Conservation (phyloP, 2,113 vertebrate species). For the Suricata suricatta region DNA sequence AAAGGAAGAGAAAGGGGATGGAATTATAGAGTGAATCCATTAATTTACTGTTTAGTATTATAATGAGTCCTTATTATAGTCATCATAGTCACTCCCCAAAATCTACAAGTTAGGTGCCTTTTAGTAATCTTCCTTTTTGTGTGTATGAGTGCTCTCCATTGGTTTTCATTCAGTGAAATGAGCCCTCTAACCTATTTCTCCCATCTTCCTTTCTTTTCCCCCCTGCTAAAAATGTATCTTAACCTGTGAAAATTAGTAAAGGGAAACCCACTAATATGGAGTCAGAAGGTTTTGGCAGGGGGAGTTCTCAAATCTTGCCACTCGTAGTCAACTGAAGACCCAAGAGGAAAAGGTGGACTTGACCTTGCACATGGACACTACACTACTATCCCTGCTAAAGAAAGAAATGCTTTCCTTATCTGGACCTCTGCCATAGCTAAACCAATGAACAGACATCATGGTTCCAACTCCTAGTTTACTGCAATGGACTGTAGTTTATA, state of each 20-base stretch:
- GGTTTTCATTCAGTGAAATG: background rate
- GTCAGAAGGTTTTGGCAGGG: background rate
- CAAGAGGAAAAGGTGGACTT: background rate
- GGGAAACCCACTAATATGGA: background rate
- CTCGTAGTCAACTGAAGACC: background rate
- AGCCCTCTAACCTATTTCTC: background rate
- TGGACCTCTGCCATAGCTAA: background rate
- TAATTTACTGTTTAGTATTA: background rate
- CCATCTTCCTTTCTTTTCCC: no score
- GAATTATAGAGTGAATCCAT: background rate
- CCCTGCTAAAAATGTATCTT: background rate
- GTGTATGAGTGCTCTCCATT: background rate
- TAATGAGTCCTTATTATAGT: background rate
- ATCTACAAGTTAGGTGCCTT: background rate
- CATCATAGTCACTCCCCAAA: background rate
- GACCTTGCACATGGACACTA: background rate
- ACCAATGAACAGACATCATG: background rate
- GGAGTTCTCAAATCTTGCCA: background rate
- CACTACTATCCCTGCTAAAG: background rate
- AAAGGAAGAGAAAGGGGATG: background rate
- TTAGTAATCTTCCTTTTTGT: background rate
- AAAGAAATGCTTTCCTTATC: background rate
- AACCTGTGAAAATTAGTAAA: background rate
- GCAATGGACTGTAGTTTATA: background rate
- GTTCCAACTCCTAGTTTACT: background rate